Conservation (phyloP, 2,888 invertebrate species). For the Schizotus pectinicornis region DNA sequence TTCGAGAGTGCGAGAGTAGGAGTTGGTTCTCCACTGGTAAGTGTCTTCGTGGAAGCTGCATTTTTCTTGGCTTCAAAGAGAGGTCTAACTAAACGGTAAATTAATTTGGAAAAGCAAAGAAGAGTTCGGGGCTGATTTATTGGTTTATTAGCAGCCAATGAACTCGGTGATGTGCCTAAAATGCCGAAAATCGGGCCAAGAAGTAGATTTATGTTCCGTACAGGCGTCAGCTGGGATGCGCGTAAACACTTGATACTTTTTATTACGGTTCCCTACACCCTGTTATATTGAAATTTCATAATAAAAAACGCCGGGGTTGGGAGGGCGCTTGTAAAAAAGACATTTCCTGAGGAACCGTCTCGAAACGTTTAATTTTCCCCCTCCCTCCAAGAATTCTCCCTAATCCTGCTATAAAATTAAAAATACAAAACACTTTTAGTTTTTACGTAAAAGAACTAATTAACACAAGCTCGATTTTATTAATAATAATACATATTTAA, state of each 20-base stretch:
- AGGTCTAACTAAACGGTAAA: conserved; percentile 7
- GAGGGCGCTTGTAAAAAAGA: conserved; percentile 1
- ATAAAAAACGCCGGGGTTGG: conserved; percentile 23
- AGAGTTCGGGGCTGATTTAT: conserved; percentile 40
- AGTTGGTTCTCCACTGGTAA: neutral
- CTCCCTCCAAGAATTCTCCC: neutral
- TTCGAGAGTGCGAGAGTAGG: no score
- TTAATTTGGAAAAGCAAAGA: conserved; percentile 12
- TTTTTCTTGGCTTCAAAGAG: no score
- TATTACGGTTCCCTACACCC: conserved; percentile 35
- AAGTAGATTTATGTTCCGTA: conserved; percentile 45
- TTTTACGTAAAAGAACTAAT: no score
- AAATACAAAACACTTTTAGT: no score
- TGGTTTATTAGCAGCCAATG: conserved; percentile 47
- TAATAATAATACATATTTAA: no score
- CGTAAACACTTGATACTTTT: conserved; percentile 47
- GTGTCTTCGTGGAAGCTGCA: neutral
- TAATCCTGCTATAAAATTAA: neutral
- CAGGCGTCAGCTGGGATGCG: conserved; percentile 50
- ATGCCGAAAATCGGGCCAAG: conserved; percentile 39
- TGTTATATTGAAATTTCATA: conserved; percentile 40
- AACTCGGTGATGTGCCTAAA: conserved; percentile 40
- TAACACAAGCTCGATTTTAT: no score
- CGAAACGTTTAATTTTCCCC: no score
- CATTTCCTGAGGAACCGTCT: neutral